Conservation (phyloP, 2,888 invertebrate species). For the Lysandra coridon region DNA sequence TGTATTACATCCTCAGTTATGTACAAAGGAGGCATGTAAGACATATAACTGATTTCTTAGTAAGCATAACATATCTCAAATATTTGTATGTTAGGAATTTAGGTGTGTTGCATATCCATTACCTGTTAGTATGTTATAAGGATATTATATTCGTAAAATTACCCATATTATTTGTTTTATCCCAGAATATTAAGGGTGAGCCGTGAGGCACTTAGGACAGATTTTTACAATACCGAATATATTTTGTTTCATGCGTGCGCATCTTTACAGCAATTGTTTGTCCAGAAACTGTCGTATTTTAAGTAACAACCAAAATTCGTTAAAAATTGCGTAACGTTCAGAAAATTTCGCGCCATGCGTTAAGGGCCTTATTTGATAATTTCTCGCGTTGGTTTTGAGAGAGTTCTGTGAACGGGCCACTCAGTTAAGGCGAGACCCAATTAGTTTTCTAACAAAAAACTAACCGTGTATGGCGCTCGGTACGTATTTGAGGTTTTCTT, state of each 20-base stretch:
- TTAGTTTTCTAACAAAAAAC: constrained; percentile 50
- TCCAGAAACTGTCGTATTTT: too few relatives aligned
- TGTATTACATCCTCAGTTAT: constrained; percentile 5
- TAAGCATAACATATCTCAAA: not conserved
- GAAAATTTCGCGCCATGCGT: not conserved
- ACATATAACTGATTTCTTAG: constrained; percentile 1
- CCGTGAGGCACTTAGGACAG: too few relatives aligned
- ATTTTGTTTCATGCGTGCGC: too few relatives aligned
- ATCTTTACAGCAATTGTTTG: too few relatives aligned
- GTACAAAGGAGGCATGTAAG: constrained; percentile 8
- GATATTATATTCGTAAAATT: not conserved
- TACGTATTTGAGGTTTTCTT: constrained; percentile 30
- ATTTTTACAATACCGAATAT: too few relatives aligned
- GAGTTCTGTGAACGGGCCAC: constrained; percentile 50
- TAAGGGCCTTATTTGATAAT: constrained; percentile 41
- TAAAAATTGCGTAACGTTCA: not conserved
- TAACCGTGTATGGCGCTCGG: constrained; percentile 44
- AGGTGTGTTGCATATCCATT: not conserved
- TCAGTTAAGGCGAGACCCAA: constrained; percentile 46
- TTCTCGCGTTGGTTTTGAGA: constrained; percentile 56
- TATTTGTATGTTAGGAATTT: not conserved
- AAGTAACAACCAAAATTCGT: too few relatives aligned
- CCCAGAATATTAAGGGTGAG: not conserved
- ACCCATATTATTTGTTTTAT: not conserved
- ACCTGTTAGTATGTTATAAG: not conserved